phyloP scores from a whole-genome alignment of 30 jellyfish, hydroid and myxozoan species.

The Hydractinia symbiolongicarpus region DNA sequence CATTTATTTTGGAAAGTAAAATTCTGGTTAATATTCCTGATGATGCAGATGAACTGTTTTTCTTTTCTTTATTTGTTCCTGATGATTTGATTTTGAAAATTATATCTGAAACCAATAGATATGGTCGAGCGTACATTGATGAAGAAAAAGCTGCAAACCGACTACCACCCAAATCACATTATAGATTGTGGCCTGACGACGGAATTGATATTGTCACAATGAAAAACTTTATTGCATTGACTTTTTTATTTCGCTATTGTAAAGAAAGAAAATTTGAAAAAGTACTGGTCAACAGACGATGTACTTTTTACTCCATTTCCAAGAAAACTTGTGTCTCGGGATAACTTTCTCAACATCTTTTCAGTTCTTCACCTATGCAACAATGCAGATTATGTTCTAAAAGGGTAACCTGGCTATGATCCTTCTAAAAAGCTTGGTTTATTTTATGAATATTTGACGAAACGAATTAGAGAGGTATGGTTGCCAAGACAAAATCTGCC shows the following conservation, averaged over 20 bases:
- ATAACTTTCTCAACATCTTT: background rate
- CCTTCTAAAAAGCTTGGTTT: background rate
- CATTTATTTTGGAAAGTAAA: background rate
- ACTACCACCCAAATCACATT: background rate
- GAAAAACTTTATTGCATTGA: background rate
- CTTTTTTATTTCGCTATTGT: background rate
- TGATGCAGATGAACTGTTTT: background rate
- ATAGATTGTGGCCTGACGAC: background rate
- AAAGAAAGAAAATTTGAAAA: background rate
- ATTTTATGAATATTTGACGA: background rate
- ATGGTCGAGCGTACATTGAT: background rate
- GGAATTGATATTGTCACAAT: background rate
- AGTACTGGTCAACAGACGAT: background rate
- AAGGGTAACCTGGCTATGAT: background rate
- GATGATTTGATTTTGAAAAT: background rate
- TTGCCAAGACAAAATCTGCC: background rate
- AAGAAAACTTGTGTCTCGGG: background rate
- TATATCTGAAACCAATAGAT: background rate
- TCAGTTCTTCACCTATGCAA: background rate
- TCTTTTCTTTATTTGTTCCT: background rate
- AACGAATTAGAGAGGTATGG: background rate
- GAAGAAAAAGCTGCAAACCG: background rate
- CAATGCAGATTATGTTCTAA: background rate
- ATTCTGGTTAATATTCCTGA: background rate
- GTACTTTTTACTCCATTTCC: background rate